phyloP scores from a whole-genome alignment of 2,888 invertebrate species.

The Leucophenga maculata region DNA sequence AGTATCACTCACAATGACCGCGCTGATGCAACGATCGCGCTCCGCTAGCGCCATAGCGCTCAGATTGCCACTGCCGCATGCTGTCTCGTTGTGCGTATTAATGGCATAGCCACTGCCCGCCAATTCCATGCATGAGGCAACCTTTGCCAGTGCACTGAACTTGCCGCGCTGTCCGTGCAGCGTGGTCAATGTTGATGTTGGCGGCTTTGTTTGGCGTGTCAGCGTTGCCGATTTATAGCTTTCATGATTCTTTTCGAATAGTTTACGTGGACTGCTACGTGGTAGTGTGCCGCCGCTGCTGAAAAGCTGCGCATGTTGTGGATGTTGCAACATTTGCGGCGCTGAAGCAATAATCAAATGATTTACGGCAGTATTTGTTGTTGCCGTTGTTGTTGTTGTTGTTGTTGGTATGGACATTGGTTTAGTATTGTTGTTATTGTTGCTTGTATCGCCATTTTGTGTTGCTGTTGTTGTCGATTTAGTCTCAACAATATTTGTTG shows the following conservation, averaged over 20 bases:
- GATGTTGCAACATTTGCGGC: constrained; percentile 51
- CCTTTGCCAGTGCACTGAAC: constrained; percentile 58
- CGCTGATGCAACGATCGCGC: constrained; percentile 71
- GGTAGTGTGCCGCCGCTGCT: constrained; percentile 66
- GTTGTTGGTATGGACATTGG: not conserved
- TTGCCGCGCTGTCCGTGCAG: constrained; percentile 17
- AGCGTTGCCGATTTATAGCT: constrained; percentile 64
- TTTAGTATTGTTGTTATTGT: constrained; percentile 13
- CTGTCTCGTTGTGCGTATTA: constrained; percentile 14
- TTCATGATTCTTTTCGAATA: constrained; percentile 48
- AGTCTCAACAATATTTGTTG: constrained; percentile 58
- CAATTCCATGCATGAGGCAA: constrained; percentile 62
- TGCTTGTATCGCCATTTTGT: constrained; percentile 13
- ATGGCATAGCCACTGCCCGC: constrained; percentile 47
- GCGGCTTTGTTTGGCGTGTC: constrained; percentile 59
- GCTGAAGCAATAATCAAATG: constrained; percentile 45
- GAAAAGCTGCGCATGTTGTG: constrained; percentile 58
- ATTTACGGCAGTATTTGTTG: constrained; percentile 32
- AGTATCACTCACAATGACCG: constrained; percentile 70
- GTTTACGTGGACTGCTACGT: constrained; percentile 66
- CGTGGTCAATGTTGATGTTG: not conserved
- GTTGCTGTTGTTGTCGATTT: constrained; percentile 11
- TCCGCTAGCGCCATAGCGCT: constrained; percentile 50
- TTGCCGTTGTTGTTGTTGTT: constrained; percentile 15
- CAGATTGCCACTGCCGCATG: constrained; percentile 28